Conservation (phyloP, 2,113 vertebrate genomes). For the Rattus norvegicus region DNA sequence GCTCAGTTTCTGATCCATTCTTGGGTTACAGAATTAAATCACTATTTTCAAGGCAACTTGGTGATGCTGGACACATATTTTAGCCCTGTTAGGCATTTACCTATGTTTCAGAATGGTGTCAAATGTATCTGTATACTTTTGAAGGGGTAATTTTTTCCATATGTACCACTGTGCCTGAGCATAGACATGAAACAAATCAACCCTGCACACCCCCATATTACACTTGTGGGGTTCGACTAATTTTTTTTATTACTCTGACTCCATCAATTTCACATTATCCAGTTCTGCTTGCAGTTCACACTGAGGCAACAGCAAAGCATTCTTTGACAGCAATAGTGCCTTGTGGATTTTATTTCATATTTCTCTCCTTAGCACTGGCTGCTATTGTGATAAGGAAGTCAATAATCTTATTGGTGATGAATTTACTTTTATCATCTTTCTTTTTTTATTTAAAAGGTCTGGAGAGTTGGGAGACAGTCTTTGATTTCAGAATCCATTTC, state of each 20-base stretch:
- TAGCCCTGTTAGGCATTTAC: rapidly evolving
- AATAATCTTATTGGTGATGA: background rate
- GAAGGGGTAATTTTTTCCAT: rapidly evolving
- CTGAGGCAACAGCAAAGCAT: background rate
- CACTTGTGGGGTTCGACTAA: background rate
- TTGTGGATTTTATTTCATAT: background rate
- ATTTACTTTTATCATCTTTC: background rate
- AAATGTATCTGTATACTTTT: rapidly evolving
- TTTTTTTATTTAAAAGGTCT: background rate
- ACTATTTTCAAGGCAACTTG: background rate
- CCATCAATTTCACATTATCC: background rate
- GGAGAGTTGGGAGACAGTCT: background rate
- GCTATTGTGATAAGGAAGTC: background rate
- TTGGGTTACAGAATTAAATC: background rate
- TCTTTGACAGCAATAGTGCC: background rate
- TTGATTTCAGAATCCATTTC: background rate
- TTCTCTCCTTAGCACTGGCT: background rate
- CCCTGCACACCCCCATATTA: background rate
- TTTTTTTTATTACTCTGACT: background rate
- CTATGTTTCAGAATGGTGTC: rapidly evolving
- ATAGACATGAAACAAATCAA: background rate
- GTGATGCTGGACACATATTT: background rate
- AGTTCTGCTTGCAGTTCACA: background rate
- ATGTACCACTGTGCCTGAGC: rapidly evolving
- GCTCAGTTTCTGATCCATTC: background rate